Evolutionary conservation across 2,888 invertebrate genomes (phyloP).

Genomic region (Crepidodera aurea): DNA sequence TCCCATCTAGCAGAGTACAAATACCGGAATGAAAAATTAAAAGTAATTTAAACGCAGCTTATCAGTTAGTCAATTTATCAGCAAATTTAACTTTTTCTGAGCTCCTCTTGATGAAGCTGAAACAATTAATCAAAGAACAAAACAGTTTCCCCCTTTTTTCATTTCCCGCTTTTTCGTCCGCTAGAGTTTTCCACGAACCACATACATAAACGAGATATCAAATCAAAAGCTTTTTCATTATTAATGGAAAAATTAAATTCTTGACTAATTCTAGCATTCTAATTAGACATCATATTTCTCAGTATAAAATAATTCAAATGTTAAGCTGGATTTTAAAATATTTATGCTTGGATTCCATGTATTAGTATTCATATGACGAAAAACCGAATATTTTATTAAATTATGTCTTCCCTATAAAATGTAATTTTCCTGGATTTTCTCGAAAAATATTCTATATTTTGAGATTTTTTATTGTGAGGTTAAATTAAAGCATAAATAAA

Average conservation of each 20-base stretch:
- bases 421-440: too few species aligned
- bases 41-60: slow-evolving; percentile 8
- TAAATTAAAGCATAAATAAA: too few species aligned
- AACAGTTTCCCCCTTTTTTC: slow-evolving; percentile 9
- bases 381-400: too few species aligned
- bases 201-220: background rate
- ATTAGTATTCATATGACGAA: too few species aligned
- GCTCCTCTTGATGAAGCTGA: slow-evolving; percentile 10
- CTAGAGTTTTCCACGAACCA: background rate
- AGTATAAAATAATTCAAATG: too few species aligned
- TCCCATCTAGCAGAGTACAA: background rate
- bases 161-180: slow-evolving; percentile 5
- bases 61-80: slow-evolving; percentile 16
- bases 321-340: too few species aligned
- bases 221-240: slow-evolving; percentile 11
- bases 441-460: too few species aligned
- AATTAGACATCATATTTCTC: too few species aligned
- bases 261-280: slow-evolving; percentile 5
- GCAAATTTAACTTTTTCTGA: slow-evolving; percentile 15
- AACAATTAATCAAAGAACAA: slow-evolving; percentile 16
- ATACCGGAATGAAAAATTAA: slow-evolving; percentile 3
- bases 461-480: too few species aligned
- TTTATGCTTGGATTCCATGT: too few species aligned
- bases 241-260: slow-evolving; percentile 7
- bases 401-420: too few species aligned